Evolutionary conservation across 2,113 vertebrate genomes (phyloP), one percentile per base, ranked within the genome.

Genomic region (Macquaria australasica): DNA sequence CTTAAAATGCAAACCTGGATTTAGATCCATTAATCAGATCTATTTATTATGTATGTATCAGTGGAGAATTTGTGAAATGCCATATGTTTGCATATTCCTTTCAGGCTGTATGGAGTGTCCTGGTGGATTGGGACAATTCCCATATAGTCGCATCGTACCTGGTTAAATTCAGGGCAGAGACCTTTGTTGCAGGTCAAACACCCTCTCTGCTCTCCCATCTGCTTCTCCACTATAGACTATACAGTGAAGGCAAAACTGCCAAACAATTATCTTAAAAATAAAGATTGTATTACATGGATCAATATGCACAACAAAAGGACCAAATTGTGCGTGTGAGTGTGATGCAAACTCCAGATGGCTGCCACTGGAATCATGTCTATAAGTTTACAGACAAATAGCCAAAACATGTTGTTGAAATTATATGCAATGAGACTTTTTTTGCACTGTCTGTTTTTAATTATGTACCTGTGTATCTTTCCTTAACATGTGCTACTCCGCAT

Each of bases 61-160:
- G 51, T 20, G 18, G 28, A 34, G 14, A 60, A 60, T 53, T 53
- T 8, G 51, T 60, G 25, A 45, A 58, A 58, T 15, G n/a, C 39
- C 37, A 68, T 11, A 70, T 68, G 77, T 39, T 23, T 58, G 63
- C 75, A 66, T 21, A 53, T 21, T 53, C 20, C 9, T 45, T 45
- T 45, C 4, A 14, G n/a, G 9, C 62, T 23, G 4, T 43, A 43
- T 66, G 12, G 37, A 6, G 1, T 31, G 10, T 12, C 45, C 16
- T 31, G 7, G 11, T 45, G 41, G 23, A 25, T 45, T 45, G 23
- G 14, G 64, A 67, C 41, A 8, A 41, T 25, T 45, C 1, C 7
- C 14, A 45, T 25, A 67, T 15, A 48, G 41, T 18, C 4, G 15
- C 43, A 68, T 68, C 0, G 8, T 63, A 7, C n/a, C 56, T 28